Percentiles rank a stretch among this genome's conserved stretches.
phyloP scores from a whole-genome alignment of 2,797 vertebrate species.

The Parotocinclus haroldoi region DNA sequence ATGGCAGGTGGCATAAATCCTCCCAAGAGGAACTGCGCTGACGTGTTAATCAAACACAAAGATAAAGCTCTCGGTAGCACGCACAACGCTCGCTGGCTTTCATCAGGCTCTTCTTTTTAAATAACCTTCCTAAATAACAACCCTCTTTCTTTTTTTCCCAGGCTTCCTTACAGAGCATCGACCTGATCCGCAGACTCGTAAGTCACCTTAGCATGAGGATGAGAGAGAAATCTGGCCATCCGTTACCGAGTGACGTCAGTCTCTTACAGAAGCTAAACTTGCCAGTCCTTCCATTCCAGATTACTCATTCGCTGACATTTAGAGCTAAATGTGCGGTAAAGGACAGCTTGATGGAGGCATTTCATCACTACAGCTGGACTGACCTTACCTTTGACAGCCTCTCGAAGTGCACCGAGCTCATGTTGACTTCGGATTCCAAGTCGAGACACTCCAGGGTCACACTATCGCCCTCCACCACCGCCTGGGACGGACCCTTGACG shows the following conservation, averaged over 20 bases:
- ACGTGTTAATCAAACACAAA: constrained; percentile 39
- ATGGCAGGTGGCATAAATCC: constrained; percentile 41
- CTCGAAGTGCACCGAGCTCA: constrained; percentile 70
- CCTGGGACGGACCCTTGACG: constrained; percentile 62
- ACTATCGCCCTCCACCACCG: constrained; percentile 60
- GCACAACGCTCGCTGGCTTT: constrained; percentile 28
- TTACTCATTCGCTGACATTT: constrained; percentile 9
- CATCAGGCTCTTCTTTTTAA: constrained; percentile 7
- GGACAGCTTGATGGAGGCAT: not conserved
- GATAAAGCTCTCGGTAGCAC: constrained; percentile 30
- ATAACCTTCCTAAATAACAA: constrained; percentile 4
- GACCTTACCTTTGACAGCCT: constrained; percentile 61
- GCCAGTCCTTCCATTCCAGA: constrained; percentile 10
- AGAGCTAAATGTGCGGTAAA: not conserved
- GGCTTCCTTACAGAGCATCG: not conserved
- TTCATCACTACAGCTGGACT: not conserved
- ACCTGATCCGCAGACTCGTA: not conserved
- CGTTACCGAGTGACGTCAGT: constrained; percentile 7
- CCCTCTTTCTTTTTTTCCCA: constrained; percentile 3
- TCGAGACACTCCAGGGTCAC: constrained; percentile 69
- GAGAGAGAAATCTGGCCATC: not conserved
- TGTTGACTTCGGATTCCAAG: constrained; percentile 58
- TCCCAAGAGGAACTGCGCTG: constrained; percentile 33
- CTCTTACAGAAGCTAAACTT: not conserved
- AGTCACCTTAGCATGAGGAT: not conserved